Evolutionary conservation across 1,140 invertebrate species (phyloP).

Genomic region (Drosophila ironensis): DNA sequence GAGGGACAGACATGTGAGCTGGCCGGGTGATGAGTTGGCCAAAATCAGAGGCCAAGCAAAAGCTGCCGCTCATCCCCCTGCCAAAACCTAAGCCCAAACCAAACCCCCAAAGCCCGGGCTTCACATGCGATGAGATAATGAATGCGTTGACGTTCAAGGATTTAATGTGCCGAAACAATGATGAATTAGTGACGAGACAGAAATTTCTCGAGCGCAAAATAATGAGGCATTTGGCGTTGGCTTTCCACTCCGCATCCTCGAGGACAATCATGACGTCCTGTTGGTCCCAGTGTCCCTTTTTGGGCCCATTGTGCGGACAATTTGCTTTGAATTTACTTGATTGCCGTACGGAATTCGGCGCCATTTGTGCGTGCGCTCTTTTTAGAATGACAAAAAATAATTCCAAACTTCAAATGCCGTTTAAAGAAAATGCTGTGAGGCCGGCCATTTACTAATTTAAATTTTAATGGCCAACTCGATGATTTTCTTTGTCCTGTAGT

Average conservation of each 20-base stretch:
- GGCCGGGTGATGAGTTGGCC: conserved; percentile 67
- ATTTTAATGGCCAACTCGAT: conserved; percentile 31
- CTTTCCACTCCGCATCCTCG: conserved; percentile 4
- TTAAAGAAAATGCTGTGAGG: conserved; percentile 17
- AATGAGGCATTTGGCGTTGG: conserved; percentile 66
- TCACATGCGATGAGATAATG: conserved; percentile 70
- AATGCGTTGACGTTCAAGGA: conserved; percentile 80
- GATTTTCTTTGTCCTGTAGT: neutral
- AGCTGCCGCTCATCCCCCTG: neutral
- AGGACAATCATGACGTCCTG: conserved; percentile 40
- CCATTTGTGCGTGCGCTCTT: conserved; percentile 48
- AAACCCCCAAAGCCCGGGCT: neutral
- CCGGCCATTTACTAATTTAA: conserved; percentile 54
- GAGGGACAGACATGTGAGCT: conserved; percentile 50
- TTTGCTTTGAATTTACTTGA: conserved; percentile 80
- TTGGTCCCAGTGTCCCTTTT: conserved; percentile 15
- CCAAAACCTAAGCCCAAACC: neutral
- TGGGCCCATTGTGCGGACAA: conserved; percentile 66
- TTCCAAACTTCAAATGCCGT: neutral
- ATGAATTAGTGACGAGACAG: conserved; percentile 81
- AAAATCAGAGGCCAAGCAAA: conserved; percentile 25
- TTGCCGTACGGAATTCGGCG: conserved; percentile 70
- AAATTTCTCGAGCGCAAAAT: conserved; percentile 80
- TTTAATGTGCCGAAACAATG: conserved; percentile 81
- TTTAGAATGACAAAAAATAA: conserved; percentile 15